phyloP scores from a whole-genome alignment of 2,888 invertebrate genomes.

The Drosophila sordidapex region DNA sequence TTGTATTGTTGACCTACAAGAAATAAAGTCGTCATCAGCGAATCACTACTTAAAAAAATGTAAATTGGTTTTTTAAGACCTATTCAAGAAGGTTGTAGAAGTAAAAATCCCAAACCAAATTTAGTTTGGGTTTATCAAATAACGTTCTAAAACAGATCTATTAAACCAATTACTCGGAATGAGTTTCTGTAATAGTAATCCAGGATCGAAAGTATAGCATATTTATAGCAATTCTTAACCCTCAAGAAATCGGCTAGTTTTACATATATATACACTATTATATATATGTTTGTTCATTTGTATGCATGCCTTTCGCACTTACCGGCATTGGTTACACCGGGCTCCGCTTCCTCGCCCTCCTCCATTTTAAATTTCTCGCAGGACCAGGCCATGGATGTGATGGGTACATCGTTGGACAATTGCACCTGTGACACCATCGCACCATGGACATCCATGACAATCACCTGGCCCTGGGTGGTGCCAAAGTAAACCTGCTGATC shows the following conservation, averaged over 20 bases:
- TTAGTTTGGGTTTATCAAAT: not conserved
- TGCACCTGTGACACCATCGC: constrained; percentile 97
- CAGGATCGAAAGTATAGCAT: not conserved
- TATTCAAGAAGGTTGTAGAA: not conserved
- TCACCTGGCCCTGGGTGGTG: constrained; percentile 96
- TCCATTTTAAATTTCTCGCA: constrained; percentile 99
- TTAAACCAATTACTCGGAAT: not conserved
- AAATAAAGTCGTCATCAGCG: not conserved
- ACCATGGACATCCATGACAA: constrained; percentile 98
- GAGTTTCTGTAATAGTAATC: not conserved
- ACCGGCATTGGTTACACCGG: constrained; percentile 86
- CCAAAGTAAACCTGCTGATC: constrained; percentile 99
- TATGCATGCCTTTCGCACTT: constrained; percentile 30
- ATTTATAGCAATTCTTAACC: not conserved
- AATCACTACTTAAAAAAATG: not conserved
- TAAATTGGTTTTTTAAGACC: not conserved
- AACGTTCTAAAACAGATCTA: too few species aligned
- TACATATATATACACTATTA: not conserved
- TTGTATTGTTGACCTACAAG: not conserved
- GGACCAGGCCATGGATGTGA: constrained; percentile 97
- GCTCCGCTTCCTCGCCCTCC: constrained; percentile 92
- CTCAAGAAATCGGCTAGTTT: not conserved
- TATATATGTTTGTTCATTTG: not conserved
- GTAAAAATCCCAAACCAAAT: not conserved
- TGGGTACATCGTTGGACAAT: constrained; percentile 93